phyloP scores from a whole-genome alignment of 2,113 vertebrate genomes.

The Callorhinus ursinus region DNA sequence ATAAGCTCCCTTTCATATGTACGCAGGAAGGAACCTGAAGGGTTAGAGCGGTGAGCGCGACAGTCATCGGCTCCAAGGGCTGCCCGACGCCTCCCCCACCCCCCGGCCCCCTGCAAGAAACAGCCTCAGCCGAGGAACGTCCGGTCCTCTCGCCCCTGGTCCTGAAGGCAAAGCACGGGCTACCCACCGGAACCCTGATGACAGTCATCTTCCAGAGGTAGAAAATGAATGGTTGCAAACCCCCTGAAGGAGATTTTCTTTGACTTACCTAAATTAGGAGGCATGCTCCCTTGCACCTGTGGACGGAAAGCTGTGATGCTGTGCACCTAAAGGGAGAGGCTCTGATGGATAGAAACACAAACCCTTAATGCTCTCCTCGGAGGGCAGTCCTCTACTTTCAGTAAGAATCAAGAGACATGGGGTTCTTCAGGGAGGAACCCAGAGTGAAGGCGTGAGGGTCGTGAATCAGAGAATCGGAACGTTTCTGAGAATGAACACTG shows the following conservation, averaged over 20 bases:
- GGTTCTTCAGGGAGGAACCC: background rate
- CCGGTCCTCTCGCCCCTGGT: background rate
- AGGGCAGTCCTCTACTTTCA: background rate
- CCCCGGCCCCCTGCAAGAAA: background rate
- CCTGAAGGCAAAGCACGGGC: background rate
- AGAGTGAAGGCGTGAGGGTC: background rate
- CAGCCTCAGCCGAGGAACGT: background rate
- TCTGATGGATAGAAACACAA: background rate
- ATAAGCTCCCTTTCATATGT: slow-evolving; percentile 55
- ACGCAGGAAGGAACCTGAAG: background rate
- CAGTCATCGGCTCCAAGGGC: background rate
- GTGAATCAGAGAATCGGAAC: slow-evolving; percentile 17
- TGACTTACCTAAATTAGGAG: slow-evolving; percentile 54
- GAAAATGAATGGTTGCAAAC: slow-evolving; percentile 26
- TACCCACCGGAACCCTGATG: background rate
- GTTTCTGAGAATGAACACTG: background rate
- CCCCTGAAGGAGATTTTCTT: slow-evolving; percentile 55
- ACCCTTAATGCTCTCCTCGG: background rate
- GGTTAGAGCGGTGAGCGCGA: background rate
- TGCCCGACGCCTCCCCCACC: background rate
- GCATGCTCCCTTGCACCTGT: background rate
- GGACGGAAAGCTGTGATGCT: background rate
- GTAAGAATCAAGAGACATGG: background rate
- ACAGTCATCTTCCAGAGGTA: background rate
- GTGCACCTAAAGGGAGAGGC: background rate